Evolutionary conservation across 2,888 invertebrate genomes (phyloP).

Genomic region (Oxystoma pomonae): DNA sequence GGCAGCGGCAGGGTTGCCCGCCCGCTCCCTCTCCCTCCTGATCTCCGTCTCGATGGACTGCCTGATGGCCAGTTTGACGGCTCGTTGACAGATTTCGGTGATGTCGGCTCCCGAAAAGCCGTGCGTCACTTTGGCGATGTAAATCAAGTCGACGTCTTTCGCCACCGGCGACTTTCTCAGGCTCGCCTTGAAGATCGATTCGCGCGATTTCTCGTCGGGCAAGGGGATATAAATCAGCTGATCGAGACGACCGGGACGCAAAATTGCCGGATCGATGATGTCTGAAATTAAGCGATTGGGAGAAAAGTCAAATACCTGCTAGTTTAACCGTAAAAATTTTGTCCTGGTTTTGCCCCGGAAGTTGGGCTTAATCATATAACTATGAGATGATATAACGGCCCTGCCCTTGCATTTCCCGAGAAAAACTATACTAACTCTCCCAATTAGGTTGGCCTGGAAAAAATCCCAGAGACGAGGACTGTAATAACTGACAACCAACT

Average conservation of each 20-base stretch:
- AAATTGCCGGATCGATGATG: constrained; percentile 98
- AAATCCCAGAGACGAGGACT: too few relatives aligned
- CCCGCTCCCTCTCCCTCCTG: constrained; percentile 80
- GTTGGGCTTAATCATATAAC: too few relatives aligned
- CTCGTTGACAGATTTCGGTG: constrained; percentile 99
- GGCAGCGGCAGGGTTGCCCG: constrained; percentile 67
- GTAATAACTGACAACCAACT: too few relatives aligned
- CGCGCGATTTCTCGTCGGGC: constrained; percentile 97
- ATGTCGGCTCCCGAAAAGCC: constrained; percentile 99
- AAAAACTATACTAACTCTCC: too few relatives aligned
- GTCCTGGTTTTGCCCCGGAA: too few relatives aligned
- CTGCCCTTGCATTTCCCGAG: too few relatives aligned
- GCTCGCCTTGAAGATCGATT: constrained; percentile 93
- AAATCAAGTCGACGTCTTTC: constrained; percentile 87
- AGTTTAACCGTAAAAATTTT: too few relatives aligned
- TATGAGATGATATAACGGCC: too few relatives aligned
- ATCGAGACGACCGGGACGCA: constrained; percentile 97
- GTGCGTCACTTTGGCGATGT: constrained; percentile 86
- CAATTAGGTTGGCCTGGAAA: too few relatives aligned
- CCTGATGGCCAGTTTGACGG: constrained; percentile 97
- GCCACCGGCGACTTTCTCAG: constrained; percentile 94
- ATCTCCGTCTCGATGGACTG: constrained; percentile 98
- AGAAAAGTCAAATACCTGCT: too few relatives aligned
- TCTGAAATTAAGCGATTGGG: too few relatives aligned
- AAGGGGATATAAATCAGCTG: constrained; percentile 99